Conservation (phyloP, 2,797 vertebrate species). For the Chiloscyllium punctatum region DNA sequence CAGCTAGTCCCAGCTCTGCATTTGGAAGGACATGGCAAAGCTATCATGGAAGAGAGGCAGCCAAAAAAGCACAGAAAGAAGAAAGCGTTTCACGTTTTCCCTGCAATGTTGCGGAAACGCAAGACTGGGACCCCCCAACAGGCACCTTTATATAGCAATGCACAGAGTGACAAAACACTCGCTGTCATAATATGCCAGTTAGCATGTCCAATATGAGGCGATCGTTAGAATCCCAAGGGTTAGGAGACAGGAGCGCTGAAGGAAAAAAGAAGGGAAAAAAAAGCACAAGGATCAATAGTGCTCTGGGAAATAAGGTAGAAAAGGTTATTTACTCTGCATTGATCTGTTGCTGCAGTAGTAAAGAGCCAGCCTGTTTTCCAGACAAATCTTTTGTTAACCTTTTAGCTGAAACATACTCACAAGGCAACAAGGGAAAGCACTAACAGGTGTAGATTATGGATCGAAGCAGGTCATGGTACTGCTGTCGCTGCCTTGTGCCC, state of each 20-base stretch:
- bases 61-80: neutral
- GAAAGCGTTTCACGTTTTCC: neutral
- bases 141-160: constrained; percentile 48
- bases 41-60: neutral
- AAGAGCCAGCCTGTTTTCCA: constrained; percentile 83
- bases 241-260: constrained; percentile 77
- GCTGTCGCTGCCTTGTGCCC: constrained; percentile 80
- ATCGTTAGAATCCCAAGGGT: constrained; percentile 63
- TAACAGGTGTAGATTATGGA: constrained; percentile 99
- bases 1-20: neutral
- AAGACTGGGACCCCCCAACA: neutral
- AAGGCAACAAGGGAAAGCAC: constrained; percentile 86
- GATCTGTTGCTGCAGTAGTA: constrained; percentile 81
- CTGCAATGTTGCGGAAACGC: constrained; percentile 16
- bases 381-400: constrained; percentile 95
- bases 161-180: constrained; percentile 64
- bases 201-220: constrained; percentile 65
- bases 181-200: constrained; percentile 70
- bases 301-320: constrained; percentile 99
- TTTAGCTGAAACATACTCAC: constrained; percentile 90
- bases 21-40: neutral
- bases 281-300: constrained; percentile 86
- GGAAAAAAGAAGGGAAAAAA: constrained; percentile 59
- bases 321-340: constrained; percentile 99
- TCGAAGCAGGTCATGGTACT: constrained; percentile 84